Evolutionary conservation across 2,113 vertebrate species (phyloP).

Genomic region (Rafetus swinhoei): DNA sequence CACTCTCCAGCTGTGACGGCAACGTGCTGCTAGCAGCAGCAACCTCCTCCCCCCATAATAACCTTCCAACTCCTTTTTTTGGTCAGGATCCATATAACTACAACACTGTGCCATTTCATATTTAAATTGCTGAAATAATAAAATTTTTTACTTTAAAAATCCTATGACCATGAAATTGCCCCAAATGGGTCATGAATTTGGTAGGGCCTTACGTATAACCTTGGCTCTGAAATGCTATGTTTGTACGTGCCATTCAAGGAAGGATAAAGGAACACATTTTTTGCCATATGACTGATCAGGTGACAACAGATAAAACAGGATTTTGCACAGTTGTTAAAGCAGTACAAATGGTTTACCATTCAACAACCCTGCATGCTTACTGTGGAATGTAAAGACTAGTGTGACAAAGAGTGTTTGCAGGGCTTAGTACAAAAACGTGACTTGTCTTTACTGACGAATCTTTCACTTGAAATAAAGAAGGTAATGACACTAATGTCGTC

Average conservation of each 20-base stretch:
- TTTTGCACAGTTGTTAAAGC: conserved; percentile 20
- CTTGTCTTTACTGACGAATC: conserved; percentile 57
- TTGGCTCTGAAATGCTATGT: neutral
- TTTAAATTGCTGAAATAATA: too few species aligned
- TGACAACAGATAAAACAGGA: neutral
- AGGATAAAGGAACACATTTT: neutral
- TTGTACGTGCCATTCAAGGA: neutral
- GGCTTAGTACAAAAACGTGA: conserved; percentile 51
- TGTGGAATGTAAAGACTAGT: neutral
- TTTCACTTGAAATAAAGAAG: conserved; percentile 63
- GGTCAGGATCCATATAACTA: too few species aligned
- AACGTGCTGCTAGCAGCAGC: too few species aligned
- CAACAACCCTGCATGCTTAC: neutral
- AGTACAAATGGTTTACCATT: conserved; percentile 26
- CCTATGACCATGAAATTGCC: too few species aligned
- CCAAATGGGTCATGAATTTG: too few species aligned
- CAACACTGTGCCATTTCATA: too few species aligned
- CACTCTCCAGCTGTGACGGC: too few species aligned
- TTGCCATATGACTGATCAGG: conserved; percentile 3
- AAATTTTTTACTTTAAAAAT: too few species aligned
- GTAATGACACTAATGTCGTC: conserved; percentile 15
- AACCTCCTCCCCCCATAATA: too few species aligned
- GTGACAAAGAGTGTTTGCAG: conserved; percentile 50
- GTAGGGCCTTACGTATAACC: neutral
- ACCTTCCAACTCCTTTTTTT: too few species aligned